A percentile compares a stretch with the other conserved stretches of the same genome.
phyloP scores from a whole-genome alignment of 2,797 vertebrate genomes.

The Neosilurus mollespiculum region DNA sequence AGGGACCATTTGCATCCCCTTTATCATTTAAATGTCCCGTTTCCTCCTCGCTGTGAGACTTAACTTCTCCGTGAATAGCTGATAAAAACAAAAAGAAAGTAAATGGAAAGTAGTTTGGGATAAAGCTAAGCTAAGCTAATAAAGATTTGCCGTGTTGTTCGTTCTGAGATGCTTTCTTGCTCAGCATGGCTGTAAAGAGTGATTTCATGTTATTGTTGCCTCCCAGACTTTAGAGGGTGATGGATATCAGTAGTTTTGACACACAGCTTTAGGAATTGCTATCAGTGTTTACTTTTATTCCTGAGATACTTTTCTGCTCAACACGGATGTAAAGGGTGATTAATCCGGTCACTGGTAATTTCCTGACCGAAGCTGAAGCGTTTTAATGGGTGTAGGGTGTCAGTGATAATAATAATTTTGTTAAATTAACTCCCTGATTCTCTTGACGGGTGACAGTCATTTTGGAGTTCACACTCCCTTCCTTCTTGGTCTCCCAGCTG shows the following conservation, averaged over 20 bases:
- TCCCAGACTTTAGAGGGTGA: background rate
- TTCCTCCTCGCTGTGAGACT: constrained; percentile 75
- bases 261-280: background rate
- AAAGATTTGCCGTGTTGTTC: background rate
- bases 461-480: background rate
- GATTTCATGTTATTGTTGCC: background rate
- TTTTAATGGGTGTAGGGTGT: background rate
- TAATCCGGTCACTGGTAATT: background rate
- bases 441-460: background rate
- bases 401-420: background rate
- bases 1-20: constrained; percentile 49
- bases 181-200: background rate
- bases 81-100: constrained; percentile 60
- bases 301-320: background rate
- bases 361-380: background rate
- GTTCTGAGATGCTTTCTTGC: background rate
- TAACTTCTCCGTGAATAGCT: constrained; percentile 78
- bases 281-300: too few relatives aligned
- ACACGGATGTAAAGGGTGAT: background rate
- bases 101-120: constrained; percentile 45
- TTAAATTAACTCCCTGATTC: background rate
- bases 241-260: too few relatives aligned
- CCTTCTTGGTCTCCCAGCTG: background rate
- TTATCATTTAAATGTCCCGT: constrained; percentile 78
- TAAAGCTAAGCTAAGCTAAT: constrained; percentile 52